These are phyloP conservation scores for Drosophila kambysellisi DNA, from an alignment of 2,888 invertebrate genomes.

Conservation along the genomic window DNA sequence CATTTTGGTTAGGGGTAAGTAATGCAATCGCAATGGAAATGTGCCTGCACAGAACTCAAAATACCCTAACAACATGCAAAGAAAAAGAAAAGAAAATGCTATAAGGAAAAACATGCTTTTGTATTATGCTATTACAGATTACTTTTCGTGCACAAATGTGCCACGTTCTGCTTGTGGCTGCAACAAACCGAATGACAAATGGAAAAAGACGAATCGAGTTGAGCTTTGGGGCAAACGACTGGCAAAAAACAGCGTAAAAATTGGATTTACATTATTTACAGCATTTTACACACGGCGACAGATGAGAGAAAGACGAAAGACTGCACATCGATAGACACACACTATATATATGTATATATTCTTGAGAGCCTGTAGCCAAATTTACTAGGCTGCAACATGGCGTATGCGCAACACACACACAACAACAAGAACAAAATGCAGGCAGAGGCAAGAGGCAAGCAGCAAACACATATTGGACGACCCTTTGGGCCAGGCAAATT, in stretches of 20 bases:
- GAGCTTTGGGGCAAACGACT: constrained; percentile 35
- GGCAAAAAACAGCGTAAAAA: constrained; percentile 46
- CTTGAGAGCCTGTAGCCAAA: constrained; percentile 10
- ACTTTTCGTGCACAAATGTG: neutral
- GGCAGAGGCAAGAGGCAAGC: constrained; percentile 23
- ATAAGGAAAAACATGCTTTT: neutral
- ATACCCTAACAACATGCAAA: constrained; percentile 40
- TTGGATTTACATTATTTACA: constrained; percentile 79
- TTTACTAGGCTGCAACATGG: constrained; percentile 56
- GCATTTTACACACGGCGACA: constrained; percentile 61
- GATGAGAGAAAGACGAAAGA: constrained; percentile 13
- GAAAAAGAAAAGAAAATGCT: neutral
- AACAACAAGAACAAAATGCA: constrained; percentile 45
- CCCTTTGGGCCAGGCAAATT: constrained; percentile 77
- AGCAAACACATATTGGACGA: constrained; percentile 59
- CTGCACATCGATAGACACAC: constrained; percentile 39
- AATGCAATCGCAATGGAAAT: constrained; percentile 45
- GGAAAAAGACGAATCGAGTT: neutral
- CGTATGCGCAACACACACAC: constrained; percentile 64
- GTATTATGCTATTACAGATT: neutral
- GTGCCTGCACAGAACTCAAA: constrained; percentile 1
- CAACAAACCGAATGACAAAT: neutral
- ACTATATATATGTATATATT: constrained; percentile 19
- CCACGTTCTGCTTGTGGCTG: neutral
- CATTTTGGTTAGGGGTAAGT: constrained; percentile 24